Percentiles rank a stretch among this genome's conserved stretches.
Evolutionary conservation across 2,113 vertebrate genomes (phyloP).

Genomic region (Menura novaehollandiae): DNA sequence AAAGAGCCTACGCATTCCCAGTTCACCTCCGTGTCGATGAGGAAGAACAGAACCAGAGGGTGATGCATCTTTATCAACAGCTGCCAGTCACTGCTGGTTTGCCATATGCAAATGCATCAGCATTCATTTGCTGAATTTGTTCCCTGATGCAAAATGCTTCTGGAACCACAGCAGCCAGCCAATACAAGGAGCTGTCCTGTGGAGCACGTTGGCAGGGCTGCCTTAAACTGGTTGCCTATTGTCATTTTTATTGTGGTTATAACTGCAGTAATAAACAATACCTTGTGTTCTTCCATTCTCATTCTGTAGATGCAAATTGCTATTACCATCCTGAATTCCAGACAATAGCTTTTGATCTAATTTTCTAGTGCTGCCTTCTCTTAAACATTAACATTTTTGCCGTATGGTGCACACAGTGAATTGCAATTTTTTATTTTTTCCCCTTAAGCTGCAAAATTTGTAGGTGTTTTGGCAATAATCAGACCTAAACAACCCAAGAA

Average conservation of each 20-base stretch:
- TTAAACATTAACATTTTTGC: neutral
- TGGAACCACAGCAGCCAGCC: constrained; percentile 45
- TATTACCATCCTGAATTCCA: neutral
- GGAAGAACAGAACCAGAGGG: constrained; percentile 35
- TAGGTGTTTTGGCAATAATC: neutral
- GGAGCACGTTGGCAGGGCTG: neutral
- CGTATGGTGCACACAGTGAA: neutral
- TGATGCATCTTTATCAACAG: constrained; percentile 55
- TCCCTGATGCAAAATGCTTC: neutral
- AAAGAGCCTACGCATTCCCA: neutral
- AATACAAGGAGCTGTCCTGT: neutral
- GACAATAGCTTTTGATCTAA: neutral
- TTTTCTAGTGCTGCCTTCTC: neutral
- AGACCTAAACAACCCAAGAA: neutral
- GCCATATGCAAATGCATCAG: constrained; percentile 12
- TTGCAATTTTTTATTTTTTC: neutral
- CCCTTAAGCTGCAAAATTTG: neutral
- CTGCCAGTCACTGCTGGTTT: constrained; percentile 11
- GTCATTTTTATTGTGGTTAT: constrained; percentile 1
- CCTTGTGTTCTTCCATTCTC: neutral
- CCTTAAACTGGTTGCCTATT: neutral
- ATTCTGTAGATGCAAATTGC: neutral
- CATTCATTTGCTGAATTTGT: neutral
- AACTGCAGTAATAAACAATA: constrained; percentile 42
- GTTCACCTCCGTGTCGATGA: neutral